phyloP scores from a whole-genome alignment of 2,797 vertebrate genomes.

The Odontamblyopus rebecca region DNA sequence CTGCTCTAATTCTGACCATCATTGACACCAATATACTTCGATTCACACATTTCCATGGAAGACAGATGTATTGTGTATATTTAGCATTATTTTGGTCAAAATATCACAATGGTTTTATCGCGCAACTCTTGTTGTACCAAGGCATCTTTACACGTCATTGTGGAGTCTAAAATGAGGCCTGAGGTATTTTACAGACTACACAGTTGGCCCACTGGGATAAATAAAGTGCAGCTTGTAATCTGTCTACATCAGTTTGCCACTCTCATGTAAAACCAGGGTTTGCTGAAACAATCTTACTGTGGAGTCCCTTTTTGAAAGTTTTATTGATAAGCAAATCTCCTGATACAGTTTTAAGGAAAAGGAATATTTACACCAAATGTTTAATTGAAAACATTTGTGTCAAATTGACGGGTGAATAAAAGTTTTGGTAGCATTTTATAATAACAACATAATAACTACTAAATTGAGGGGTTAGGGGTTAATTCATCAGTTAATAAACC shows the following conservation, averaged over 20 bases:
- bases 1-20: background rate
- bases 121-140: constrained; percentile 1
- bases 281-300: background rate
- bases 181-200: constrained; percentile 13
- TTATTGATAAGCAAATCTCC: background rate
- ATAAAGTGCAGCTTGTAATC: constrained; percentile 5
- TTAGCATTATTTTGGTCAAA: too few species aligned
- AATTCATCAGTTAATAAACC: too few species aligned
- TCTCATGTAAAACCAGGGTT: background rate
- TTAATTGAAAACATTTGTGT: background rate
- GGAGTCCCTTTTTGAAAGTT: background rate
- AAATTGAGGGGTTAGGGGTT: too few species aligned
- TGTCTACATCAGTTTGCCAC: background rate
- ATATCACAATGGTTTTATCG: background rate
- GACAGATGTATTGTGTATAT: background rate
- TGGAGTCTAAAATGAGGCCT: constrained; percentile 1
- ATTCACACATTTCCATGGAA: background rate
- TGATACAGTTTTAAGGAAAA: background rate
- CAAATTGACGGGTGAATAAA: background rate
- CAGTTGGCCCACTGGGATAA: background rate
- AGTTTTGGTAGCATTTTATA: too few species aligned
- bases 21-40: background rate
- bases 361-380: background rate
- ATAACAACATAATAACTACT: too few species aligned
- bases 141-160: background rate